Conservation (phyloP, 2,113 vertebrate species). For the Ophthalmotilapia sp. region DNA sequence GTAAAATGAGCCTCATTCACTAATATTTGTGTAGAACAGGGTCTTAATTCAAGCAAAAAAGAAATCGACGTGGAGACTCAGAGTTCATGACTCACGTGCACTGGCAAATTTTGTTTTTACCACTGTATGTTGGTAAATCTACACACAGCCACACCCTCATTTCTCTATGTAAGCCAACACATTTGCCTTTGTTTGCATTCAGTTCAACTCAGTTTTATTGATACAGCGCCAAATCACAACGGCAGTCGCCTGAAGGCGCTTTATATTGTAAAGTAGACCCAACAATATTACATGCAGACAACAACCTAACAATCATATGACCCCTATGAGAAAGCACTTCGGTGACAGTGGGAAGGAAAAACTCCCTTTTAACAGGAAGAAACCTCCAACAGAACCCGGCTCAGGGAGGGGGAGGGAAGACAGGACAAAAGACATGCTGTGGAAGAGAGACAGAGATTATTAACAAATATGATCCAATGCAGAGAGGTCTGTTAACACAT, state of each 20-base stretch:
- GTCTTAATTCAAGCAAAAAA: fast-evolving
- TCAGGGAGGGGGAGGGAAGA: neutral
- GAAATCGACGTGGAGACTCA: neutral
- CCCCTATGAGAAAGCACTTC: neutral
- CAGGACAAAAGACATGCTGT: neutral
- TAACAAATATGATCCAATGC: neutral
- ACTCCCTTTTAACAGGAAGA: neutral
- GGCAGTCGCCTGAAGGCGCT: neutral
- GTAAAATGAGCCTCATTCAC: neutral
- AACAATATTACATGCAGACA: neutral
- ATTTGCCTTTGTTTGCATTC: neutral
- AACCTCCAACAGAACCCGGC: neutral
- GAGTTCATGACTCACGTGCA: neutral
- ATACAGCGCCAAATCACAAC: neutral
- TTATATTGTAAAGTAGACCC: neutral
- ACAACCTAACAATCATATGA: neutral
- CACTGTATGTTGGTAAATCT: neutral
- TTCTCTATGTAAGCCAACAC: neutral
- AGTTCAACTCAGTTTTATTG: neutral
- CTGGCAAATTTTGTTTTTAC: neutral
- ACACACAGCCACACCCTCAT: neutral
- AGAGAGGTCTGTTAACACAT: neutral
- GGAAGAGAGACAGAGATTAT: neutral
- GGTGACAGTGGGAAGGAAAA: neutral
- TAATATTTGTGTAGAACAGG: neutral